Conservation (phyloP, 2,888 invertebrate genomes). For the Heliconius aoede region DNA sequence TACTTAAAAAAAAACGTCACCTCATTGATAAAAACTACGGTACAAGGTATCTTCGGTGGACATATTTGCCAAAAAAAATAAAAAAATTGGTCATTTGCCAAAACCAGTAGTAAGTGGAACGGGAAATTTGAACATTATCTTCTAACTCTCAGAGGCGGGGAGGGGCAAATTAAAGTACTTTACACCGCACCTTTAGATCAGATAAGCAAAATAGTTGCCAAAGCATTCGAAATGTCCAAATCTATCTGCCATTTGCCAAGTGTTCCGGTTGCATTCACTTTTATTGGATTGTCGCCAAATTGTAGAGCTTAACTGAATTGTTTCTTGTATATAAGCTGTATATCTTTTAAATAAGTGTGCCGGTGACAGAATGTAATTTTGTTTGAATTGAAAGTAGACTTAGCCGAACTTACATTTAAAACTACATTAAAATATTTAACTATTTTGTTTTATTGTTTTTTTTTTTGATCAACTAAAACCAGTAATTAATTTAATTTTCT, state of each 20-base stretch:
- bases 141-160: slow-evolving; percentile 13
- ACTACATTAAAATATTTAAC: too few relatives aligned
- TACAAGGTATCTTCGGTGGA: not conserved
- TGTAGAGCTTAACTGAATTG: slow-evolving; percentile 40
- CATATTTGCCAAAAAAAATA: not conserved
- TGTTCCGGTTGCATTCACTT: slow-evolving; percentile 53
- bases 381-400: not conserved
- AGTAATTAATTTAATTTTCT: not conserved
- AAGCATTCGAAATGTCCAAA: slow-evolving; percentile 38
- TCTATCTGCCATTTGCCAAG: slow-evolving; percentile 60
- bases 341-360: slow-evolving; percentile 29
- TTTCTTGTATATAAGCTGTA: slow-evolving; percentile 33
- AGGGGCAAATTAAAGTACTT: slow-evolving; percentile 31
- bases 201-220: slow-evolving; percentile 41
- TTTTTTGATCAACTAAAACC: not conserved
- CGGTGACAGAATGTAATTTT: slow-evolving; percentile 12
- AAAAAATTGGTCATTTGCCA: slow-evolving; percentile 31
- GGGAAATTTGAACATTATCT: slow-evolving; percentile 18
- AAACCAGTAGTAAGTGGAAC: slow-evolving; percentile 13
- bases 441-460: not conserved
- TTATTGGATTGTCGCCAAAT: slow-evolving; percentile 52
- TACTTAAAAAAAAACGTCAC: too few relatives aligned
- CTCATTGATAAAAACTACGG: not conserved
- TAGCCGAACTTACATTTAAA: not conserved
- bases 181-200: slow-evolving; percentile 39